Evolutionary conservation across 2,797 vertebrate genomes (phyloP), one percentile per base, ranked within the genome.

Genomic region (Urophycis tenuis): DNA sequence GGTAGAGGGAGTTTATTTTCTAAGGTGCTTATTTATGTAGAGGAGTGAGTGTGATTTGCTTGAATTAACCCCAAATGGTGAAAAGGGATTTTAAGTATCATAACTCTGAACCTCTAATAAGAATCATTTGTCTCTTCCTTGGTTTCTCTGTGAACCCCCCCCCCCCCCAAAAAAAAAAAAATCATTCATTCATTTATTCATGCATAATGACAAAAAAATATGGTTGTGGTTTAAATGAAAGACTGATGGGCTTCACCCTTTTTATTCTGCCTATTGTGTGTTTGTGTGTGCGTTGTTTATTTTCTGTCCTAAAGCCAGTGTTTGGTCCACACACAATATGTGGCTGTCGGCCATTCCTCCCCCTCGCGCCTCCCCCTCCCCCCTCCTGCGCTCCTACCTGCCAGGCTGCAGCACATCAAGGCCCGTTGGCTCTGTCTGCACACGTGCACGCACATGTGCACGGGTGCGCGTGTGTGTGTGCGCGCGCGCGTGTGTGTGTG

Each of bases 251-350:
- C 15, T 49, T 49, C 41, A 49, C 45, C 45, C 45, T 17, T 22
- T 22, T 15, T 49, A 5, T 49, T 49, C 45, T 49, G 45, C 45
- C 45, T 49, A 69, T 8, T 25, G 29, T 25, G 64, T 69, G 30
- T 70, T 70, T 33, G 31, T 31, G 29, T 31, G 69, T 70, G 35
- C 17, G 49, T 32, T 71, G 71, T 72, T 72, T n/a, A 34, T 34
- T 72, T 36, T 34, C 71, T 36, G 33, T 35, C 31, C 32, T 72
- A 36, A 45, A 19, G 14, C 73, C 73, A 49, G 39, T 73, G 34
- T 32, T 74, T 74, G 45, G 72, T 45, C 72, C 72, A 11, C 39
- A 14, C 72, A 73, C 33, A 73, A 73, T 73, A 39, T 73, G 72
- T 39, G 34, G 33, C 34, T 36, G 33, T 72, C 19, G 72, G 22